Evolutionary conservation across 2,113 vertebrate species (phyloP), one percentile per base, ranked within the genome.

Genomic region (Eudyptes chrysolophus): DNA sequence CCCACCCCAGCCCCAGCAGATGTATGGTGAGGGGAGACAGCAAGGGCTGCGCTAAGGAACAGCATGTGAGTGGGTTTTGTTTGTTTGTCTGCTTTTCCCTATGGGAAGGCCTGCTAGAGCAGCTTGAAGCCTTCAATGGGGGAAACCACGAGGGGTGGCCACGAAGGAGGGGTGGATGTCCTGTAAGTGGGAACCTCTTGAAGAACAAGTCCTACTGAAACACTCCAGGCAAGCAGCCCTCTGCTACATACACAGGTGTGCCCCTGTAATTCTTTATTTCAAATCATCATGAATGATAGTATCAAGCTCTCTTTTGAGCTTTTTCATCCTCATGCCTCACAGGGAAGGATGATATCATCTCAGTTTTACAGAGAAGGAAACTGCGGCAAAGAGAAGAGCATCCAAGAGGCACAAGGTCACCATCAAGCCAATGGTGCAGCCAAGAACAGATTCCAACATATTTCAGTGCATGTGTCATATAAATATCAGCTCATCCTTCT

Each of bases 41-140:
- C 66, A 76, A 87, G 22, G 13, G 19, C 52, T 54, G 61, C 1
- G 4, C 30, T 7, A 40, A 44, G 6, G 20, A 34, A 22, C 29
- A 89, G 25, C 48, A 22, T 1, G 0, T 3, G 2, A 16, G 10
- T 17, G 36, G 9, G 1, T n/a, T 78, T 61, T 34, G 7, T 11
- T n/a, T 52, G 7, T 51, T 72, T 77, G 36, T 7, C 54, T 64
- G 16, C 52, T 86, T 65, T 77, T 24, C 30, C n/a, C 16, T 48
- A 0, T 10, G 21, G 38, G 36, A 70, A 90, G 16, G 46, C 30
- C 52, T 87, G 9, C 21, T 20, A 32, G 27, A 78, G 18, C 8
- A 11, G 10, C 55, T 34, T 42, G 64, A 58, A 80, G 38, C 12
- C 34, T 46, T 7, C 29, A 44, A 8, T 1, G 5, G 44, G 13